These are phyloP conservation scores for Panagrolaimus sp. DNA, from an alignment of 1,140 invertebrate species.

Conservation along the genomic window DNA sequence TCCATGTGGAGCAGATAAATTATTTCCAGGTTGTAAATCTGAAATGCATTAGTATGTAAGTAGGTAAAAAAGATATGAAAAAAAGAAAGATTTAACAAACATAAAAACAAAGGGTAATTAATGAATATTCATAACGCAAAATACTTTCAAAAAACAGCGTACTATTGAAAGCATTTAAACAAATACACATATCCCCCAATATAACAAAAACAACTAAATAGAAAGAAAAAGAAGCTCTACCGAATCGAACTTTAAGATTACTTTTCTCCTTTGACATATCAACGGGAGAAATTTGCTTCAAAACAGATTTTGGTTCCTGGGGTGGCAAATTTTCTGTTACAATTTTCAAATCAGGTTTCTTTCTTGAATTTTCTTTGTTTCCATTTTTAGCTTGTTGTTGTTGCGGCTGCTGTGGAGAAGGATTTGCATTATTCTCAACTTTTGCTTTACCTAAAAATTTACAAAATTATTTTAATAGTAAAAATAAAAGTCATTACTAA, in stretches of 20 bases:
- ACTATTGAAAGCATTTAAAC: neutral
- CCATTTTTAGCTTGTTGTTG: neutral
- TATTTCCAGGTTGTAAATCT: too few species aligned
- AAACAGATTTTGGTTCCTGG: neutral
- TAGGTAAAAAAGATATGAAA: too few species aligned
- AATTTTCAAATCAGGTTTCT: neutral
- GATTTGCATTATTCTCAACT: neutral
- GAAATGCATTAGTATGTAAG: too few species aligned
- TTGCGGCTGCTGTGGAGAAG: neutral
- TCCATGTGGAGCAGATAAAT: too few species aligned
- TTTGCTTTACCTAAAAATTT: too few species aligned
- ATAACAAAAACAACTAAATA: constrained; percentile 1
- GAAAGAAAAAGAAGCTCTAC: constrained; percentile 9
- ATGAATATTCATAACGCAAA: neutral
- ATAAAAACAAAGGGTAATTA: neutral
- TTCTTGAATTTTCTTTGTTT: neutral
- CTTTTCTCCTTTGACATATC: neutral
- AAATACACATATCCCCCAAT: neutral
- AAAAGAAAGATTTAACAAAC: neutral
- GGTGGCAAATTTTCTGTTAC: neutral
- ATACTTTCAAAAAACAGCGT: neutral
- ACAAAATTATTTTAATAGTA: too few species aligned
- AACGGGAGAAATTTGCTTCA: too few species aligned
- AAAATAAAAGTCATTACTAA: too few species aligned
- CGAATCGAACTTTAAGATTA: constrained; percentile 25